Conservation (phyloP, 2,888 invertebrate species). For the Argyra leucocephala region DNA sequence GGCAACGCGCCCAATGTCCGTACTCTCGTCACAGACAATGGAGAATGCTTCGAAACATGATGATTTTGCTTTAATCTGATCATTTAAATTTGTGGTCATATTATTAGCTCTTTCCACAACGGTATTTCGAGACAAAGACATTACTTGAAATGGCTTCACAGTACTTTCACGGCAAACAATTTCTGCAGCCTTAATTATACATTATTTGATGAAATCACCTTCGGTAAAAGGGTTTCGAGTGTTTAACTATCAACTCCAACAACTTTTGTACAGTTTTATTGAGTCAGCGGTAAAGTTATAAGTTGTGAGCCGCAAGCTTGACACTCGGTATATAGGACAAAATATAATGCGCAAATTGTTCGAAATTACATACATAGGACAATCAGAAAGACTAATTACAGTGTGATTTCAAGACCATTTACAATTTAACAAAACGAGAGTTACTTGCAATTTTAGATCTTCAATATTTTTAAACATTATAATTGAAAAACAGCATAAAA, state of each 20-base stretch:
- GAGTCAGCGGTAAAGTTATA: too few relatives aligned
- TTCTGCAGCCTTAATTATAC: conserved; percentile 14
- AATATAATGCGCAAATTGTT: too few relatives aligned
- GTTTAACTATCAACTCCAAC: conserved; percentile 24
- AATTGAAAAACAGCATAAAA: too few relatives aligned
- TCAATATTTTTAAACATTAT: too few relatives aligned
- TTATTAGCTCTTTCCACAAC: conserved; percentile 19
- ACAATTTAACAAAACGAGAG: too few relatives aligned
- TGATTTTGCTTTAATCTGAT: conserved; percentile 23
- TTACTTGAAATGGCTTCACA: conserved; percentile 23
- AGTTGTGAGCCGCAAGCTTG: too few relatives aligned
- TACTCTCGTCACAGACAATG: conserved; percentile 23
- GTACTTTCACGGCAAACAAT: conserved; percentile 24
- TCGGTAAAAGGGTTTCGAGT: conserved; percentile 20
- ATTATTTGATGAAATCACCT: conserved; percentile 25
- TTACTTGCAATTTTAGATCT: too few relatives aligned
- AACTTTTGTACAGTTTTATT: too few relatives aligned
- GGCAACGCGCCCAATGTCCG: conserved; percentile 20
- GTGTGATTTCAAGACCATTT: too few relatives aligned
- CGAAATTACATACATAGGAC: too few relatives aligned
- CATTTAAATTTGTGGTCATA: conserved; percentile 17
- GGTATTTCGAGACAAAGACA: conserved; percentile 24
- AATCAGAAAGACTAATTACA: too few relatives aligned
- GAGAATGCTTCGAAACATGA: conserved; percentile 22
- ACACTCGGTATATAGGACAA: too few relatives aligned